Evolutionary conservation across 1,140 invertebrate genomes (phyloP).

Genomic region (Brachionus sp.): DNA sequence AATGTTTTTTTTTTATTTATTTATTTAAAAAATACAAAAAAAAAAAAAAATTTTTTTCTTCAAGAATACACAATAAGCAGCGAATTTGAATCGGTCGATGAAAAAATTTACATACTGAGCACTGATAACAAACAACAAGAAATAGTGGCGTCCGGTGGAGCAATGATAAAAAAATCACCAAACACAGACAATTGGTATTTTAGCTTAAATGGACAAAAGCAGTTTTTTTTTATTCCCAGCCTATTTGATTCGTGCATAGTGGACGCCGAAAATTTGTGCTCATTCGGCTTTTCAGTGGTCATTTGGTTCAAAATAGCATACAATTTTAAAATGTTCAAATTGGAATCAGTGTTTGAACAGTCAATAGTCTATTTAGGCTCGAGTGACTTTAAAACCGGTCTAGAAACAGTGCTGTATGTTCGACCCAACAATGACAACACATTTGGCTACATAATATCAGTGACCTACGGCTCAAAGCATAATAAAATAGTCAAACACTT

Average conservation of each 20-base stretch:
- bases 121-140: not conserved
- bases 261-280: constrained; percentile 42
- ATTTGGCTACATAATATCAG: not conserved
- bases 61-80: constrained; percentile 1
- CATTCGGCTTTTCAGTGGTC: not conserved
- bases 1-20: too few species aligned
- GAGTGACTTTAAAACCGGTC: not conserved
- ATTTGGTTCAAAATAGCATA: not conserved
- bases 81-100: constrained; percentile 30
- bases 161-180: constrained; percentile 8
- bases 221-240: constrained; percentile 7
- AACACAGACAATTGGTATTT: constrained; percentile 41
- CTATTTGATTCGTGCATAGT: constrained; percentile 25
- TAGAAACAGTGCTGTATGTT: not conserved
- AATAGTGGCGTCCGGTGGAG: not conserved
- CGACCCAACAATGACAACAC: not conserved
- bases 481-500: not conserved
- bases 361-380: not conserved
- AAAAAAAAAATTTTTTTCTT: not conserved
- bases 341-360: constrained; percentile 4
- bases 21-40: too few species aligned
- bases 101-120: constrained; percentile 2
- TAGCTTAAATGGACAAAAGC: not conserved
- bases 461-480: not conserved
- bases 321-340: constrained; percentile 20